A percentile compares a stretch with the other conserved stretches of the same genome.
phyloP scores from a whole-genome alignment of 2,113 vertebrate species.

The Eonycteris spelaea region DNA sequence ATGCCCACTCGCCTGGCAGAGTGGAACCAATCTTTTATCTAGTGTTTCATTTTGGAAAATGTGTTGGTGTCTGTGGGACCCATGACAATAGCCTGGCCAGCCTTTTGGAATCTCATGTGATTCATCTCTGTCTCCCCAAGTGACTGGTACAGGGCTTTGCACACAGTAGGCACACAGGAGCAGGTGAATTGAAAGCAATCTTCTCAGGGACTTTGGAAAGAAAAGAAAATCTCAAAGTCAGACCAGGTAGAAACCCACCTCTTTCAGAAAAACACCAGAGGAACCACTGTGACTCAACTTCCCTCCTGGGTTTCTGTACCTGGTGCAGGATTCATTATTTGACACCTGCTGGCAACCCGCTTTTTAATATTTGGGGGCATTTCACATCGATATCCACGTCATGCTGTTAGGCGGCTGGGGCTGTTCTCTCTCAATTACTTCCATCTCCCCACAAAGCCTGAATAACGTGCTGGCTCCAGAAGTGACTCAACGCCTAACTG shows the following conservation, averaged over 20 bases:
- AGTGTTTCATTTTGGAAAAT: slow-evolving; percentile 69
- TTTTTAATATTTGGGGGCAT: neutral
- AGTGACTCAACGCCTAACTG: neutral
- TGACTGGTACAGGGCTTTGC: neutral
- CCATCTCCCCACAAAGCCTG: neutral
- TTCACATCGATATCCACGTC: rapidly evolving
- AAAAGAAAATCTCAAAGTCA: neutral
- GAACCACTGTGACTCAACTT: neutral
- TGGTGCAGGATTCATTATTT: neutral
- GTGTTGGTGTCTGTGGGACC: slow-evolving; percentile 47
- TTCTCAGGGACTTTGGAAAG: neutral
- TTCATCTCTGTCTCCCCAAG: neutral
- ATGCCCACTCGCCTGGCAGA: slow-evolving; percentile 9
- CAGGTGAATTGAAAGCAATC: neutral
- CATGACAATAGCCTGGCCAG: neutral
- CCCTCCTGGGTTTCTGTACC: no score
- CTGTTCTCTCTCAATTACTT: neutral
- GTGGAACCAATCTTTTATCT: slow-evolving; percentile 43
- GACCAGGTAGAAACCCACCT: neutral
- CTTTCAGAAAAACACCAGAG: neutral
- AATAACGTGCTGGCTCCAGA: neutral
- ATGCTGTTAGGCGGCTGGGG: neutral
- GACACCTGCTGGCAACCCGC: neutral
- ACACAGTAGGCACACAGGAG: rapidly evolving
- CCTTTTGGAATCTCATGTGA: neutral